Conservation (phyloP, 1,140 invertebrate species). For the Aphelenchoides besseyi region DNA sequence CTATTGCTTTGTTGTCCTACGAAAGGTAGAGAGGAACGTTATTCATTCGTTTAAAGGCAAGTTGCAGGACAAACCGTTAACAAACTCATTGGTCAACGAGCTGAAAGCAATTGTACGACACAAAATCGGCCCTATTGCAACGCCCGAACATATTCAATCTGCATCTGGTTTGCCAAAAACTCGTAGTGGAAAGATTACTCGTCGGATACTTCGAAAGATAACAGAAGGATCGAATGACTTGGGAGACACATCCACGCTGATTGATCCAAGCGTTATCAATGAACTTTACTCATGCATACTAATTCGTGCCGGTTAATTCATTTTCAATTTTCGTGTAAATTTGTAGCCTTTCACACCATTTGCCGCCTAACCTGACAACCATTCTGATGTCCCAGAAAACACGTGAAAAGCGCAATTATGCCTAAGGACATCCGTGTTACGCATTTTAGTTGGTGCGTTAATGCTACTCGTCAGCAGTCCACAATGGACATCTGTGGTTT, state of each 20-base stretch:
- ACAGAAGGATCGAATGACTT: slow-evolving; percentile 76
- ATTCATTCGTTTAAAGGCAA: background rate
- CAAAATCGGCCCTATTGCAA: slow-evolving; percentile 90
- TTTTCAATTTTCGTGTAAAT: too few relatives aligned
- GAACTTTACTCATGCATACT: too few relatives aligned
- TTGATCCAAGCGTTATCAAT: slow-evolving; percentile 79
- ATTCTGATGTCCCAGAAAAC: too few relatives aligned
- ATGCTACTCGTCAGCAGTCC: too few relatives aligned
- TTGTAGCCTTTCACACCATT: too few relatives aligned
- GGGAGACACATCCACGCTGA: slow-evolving; percentile 86
- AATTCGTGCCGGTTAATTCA: too few relatives aligned
- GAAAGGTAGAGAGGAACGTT: slow-evolving; percentile 32
- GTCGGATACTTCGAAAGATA: slow-evolving; percentile 85
- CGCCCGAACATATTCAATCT: slow-evolving; percentile 75
- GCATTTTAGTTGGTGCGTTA: too few relatives aligned
- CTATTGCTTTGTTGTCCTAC: slow-evolving; percentile 84
- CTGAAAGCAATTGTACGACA: slow-evolving; percentile 72
- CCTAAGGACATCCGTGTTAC: too few relatives aligned
- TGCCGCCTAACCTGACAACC: too few relatives aligned
- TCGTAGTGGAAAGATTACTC: slow-evolving; percentile 95
- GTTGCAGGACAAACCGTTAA: slow-evolving; percentile 30
- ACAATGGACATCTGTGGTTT: too few relatives aligned
- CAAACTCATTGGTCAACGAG: slow-evolving; percentile 35
- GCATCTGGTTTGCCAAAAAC: slow-evolving; percentile 91
- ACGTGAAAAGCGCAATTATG: too few relatives aligned